Percentiles rank a stretch among this genome's conserved stretches.
These are phyloP conservation scores for Montipora cactus DNA, from an alignment of 64 coral and sea anemone genomes.

Conservation along the genomic window DNA sequence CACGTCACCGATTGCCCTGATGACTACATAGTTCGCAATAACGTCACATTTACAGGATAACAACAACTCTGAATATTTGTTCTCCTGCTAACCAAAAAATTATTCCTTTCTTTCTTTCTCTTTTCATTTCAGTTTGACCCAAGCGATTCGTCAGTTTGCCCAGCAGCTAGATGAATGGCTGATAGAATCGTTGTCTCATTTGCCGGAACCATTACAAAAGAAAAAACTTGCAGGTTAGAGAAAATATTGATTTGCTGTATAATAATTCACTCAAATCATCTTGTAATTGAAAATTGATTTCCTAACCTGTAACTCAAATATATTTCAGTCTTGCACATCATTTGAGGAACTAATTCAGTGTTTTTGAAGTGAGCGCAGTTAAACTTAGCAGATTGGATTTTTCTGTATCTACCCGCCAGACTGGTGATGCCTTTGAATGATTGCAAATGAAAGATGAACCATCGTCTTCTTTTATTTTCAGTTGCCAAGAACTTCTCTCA, in stretches of 20 bases:
- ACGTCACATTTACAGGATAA: no score
- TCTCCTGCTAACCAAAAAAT: neutral
- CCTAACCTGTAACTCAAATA: no score
- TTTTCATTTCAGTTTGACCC: conserved; percentile 80
- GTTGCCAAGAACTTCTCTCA: conserved; percentile 98
- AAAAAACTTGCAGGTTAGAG: conserved; percentile 81
- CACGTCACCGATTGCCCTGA: no score
- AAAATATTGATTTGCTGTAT: neutral
- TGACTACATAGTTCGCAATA: neutral
- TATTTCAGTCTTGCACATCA: no score
- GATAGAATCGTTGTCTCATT: conserved; percentile 89
- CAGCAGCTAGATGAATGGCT: conserved; percentile 91
- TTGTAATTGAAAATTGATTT: no score
- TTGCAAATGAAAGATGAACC: neutral
- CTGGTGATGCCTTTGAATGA: neutral
- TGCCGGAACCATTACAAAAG: conserved; percentile 86
- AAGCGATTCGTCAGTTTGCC: conserved; percentile 99
- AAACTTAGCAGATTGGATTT: no score
- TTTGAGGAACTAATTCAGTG: no score
- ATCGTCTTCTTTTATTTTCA: conserved; percentile 41
- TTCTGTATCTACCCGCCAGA: no score
- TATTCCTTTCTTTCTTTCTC: neutral
- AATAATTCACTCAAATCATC: neutral
- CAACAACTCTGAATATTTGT: no score
- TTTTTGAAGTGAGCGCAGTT: no score